Conservation (phyloP, 2,113 vertebrate genomes). For the Grammomys dolichurus region DNA sequence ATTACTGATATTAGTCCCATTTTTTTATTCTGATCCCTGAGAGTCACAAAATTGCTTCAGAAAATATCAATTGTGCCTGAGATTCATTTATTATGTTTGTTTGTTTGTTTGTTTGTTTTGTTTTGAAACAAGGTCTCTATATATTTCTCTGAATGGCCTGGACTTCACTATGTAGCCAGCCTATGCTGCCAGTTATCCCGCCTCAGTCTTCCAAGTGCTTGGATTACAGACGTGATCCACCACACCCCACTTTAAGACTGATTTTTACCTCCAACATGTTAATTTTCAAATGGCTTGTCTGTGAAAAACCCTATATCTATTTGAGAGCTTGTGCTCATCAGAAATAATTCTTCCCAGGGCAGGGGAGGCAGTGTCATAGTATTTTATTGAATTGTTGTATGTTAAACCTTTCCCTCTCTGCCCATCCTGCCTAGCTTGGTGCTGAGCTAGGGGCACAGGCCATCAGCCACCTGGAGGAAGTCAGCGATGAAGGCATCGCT, state of each 20-base stretch:
- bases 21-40: background rate
- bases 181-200: background rate
- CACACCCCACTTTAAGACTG: background rate
- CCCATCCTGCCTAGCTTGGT: constrained; percentile 89
- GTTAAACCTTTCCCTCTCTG: constrained; percentile 25
- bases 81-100: background rate
- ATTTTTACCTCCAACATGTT: background rate
- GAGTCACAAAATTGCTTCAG: background rate
- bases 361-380: background rate
- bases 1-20: background rate
- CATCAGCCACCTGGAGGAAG: constrained; percentile 97
- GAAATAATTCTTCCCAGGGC: background rate
- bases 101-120: background rate
- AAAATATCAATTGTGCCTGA: background rate
- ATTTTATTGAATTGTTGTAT: background rate
- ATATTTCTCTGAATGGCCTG: background rate
- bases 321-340: background rate
- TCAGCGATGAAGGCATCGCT: constrained; percentile 92
- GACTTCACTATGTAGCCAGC: background rate
- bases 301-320: background rate
- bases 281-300: background rate
- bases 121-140: background rate
- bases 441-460: constrained; percentile 94
- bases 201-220: background rate
- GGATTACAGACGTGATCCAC: background rate